phyloP scores from a whole-genome alignment of 2,888 invertebrate genomes.

The Leucozona laternaria region DNA sequence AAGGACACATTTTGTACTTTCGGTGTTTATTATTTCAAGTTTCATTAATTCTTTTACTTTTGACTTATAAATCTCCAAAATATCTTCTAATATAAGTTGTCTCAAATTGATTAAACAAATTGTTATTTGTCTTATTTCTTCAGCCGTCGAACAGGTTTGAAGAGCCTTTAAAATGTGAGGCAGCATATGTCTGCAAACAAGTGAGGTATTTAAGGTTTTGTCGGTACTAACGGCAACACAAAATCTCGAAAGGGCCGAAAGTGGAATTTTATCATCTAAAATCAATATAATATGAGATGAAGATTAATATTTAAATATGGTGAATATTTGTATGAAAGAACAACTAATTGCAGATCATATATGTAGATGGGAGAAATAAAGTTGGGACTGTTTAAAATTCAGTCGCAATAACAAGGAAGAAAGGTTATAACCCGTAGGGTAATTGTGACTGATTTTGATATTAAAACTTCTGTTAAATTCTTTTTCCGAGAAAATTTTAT shows the following conservation, averaged over 20 bases:
- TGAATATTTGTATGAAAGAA: not conserved
- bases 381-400: too few relatives aligned
- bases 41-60: constrained; percentile 81
- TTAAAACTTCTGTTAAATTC: too few relatives aligned
- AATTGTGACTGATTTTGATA: too few relatives aligned
- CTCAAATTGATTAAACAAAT: constrained; percentile 84
- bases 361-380: too few relatives aligned
- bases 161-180: constrained; percentile 81
- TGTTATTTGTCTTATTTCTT: constrained; percentile 84
- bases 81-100: constrained; percentile 81
- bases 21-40: constrained; percentile 78
- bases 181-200: constrained; percentile 82
- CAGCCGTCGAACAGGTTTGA: constrained; percentile 80
- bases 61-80: constrained; percentile 81
- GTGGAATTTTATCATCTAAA: constrained; percentile 78
- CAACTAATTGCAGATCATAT: too few relatives aligned
- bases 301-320: not conserved
- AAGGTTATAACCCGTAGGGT: too few relatives aligned
- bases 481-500: too few relatives aligned
- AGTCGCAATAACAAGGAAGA: too few relatives aligned
- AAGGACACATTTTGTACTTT: constrained; percentile 78
- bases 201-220: constrained; percentile 82
- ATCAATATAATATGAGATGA: not conserved
- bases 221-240: constrained; percentile 83
- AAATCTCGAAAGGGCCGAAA: constrained; percentile 83